A percentile compares a stretch with the other conserved stretches of the same genome.
Evolutionary conservation across 2,113 vertebrate genomes (phyloP).

Genomic region (Tupaia tana): DNA sequence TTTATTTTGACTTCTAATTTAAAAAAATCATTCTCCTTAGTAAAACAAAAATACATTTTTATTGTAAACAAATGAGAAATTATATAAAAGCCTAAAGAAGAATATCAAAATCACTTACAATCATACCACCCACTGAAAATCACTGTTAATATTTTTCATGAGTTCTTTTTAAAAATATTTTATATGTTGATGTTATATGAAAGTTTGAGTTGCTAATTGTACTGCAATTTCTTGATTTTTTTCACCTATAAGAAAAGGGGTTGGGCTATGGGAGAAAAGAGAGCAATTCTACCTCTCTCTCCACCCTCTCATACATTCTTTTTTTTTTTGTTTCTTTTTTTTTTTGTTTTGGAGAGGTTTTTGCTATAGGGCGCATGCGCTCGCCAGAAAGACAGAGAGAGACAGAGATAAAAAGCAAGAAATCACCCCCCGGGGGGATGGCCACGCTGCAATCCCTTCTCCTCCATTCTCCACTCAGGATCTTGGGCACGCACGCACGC

Average conservation of each 20-base stretch:
- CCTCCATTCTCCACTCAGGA: no score
- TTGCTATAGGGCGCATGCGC: no score
- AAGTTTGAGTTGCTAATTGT: not conserved
- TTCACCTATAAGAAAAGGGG: not conserved
- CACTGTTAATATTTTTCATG: not conserved
- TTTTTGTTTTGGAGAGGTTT: no score
- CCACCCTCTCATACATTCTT: no score
- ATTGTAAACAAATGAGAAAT: not conserved
- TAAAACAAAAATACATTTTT: not conserved
- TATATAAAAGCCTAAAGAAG: not conserved
- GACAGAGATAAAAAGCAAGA: no score
- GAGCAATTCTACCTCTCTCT: fast-evolving
- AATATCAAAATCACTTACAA: not conserved
- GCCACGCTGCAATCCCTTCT: no score
- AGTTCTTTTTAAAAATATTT: conserved; percentile 1
- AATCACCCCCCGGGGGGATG: no score
- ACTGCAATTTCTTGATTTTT: not conserved
- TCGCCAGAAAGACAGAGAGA: no score
- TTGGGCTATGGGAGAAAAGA: not conserved
- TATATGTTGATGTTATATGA: not conserved
- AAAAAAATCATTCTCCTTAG: not conserved
- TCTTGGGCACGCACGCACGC: no score
- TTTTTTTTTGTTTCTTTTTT: no score
- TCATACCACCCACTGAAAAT: not conserved
- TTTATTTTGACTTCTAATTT: not conserved